Evolutionary conservation across 2,113 vertebrate genomes (phyloP), one percentile per base, ranked within the genome.

Genomic region (Brevimyrus niger): DNA sequence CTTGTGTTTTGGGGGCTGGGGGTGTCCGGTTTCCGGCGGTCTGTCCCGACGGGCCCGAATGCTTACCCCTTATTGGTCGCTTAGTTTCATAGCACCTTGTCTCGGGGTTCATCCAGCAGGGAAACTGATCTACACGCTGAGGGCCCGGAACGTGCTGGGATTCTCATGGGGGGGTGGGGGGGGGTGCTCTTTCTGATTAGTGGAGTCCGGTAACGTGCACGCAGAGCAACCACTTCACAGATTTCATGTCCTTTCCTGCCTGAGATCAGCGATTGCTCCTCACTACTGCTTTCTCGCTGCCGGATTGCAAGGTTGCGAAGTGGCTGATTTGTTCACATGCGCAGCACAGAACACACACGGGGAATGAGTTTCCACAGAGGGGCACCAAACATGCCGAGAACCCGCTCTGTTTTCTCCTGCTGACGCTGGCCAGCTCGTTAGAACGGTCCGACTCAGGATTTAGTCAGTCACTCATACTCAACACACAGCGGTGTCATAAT

Each of bases 21-120:
- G 73, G 86, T 89, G 35, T 91, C 53, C 69, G 35, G 46, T 85
- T 88, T 89, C 85, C 9, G 84, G 15, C 42, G 19, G 53, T 11
- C 83, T 38, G 9, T 65, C 42, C 38, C 42, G 21, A 13, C 7
- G 21, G 51, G 53, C 61, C 89, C 2, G 85, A 35, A 3, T 1
- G 1, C n/a, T 65, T 27, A 27, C n/a, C 85, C 61, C 47, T 87
- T 53, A 38, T 38, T 87, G 15, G 55, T 31, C 23, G 46, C 42
- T 73, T 50, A 13, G n/a, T 69, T 65, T 89, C 65, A 73, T 27
- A 42, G 38, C 38, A 11, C 46, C 21, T 19, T 69, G 53, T 89
- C 86, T 87, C 21, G 1, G 86, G 47, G 38, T 47, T 86, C 55
- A 48, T 55, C 85, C 35, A 80, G 55, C 65, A 31, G 51, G 55